These are phyloP conservation scores for Drosophila tropicalis DNA, from an alignment of 1,140 invertebrate genomes.

Conservation along the genomic window DNA sequence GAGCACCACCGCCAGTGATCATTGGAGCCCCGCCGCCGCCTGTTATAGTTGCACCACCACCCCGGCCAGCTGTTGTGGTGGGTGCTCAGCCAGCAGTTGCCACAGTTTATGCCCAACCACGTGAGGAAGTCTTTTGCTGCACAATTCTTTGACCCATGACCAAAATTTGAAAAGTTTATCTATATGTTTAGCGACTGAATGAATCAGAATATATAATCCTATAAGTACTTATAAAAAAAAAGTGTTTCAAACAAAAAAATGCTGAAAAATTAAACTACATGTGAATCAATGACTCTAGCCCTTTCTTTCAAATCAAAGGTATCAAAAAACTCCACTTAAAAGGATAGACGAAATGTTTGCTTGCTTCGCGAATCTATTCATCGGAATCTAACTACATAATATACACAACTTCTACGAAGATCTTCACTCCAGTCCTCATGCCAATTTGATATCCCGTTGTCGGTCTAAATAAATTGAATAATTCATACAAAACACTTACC, in stretches of 20 bases:
- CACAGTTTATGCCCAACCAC: constrained; percentile 46
- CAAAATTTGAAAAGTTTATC: neutral
- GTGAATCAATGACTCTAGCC: no score
- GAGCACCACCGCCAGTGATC: constrained; percentile 33
- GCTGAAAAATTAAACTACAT: neutral
- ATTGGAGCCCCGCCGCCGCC: constrained; percentile 40
- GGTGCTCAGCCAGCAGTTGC: constrained; percentile 39
- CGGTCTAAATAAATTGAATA: no score
- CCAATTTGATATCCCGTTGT: no score
- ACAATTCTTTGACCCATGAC: constrained; percentile 42
- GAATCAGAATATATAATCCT: constrained; percentile 37
- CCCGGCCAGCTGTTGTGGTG: constrained; percentile 52
- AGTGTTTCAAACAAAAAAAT: neutral
- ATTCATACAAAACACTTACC: no score
- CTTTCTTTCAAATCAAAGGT: no score
- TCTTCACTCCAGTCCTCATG: no score
- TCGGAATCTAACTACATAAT: no score
- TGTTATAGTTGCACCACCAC: constrained; percentile 36
- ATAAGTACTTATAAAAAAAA: constrained; percentile 19
- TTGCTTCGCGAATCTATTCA: no score
- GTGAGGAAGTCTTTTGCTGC: constrained; percentile 45
- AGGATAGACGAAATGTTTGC: no score
- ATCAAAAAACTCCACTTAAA: no score
- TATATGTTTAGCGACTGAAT: constrained; percentile 29
- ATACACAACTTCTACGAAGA: no score